Evolutionary conservation across 2,888 invertebrate species (phyloP).

Genomic region (Pseudanteris insignis): DNA sequence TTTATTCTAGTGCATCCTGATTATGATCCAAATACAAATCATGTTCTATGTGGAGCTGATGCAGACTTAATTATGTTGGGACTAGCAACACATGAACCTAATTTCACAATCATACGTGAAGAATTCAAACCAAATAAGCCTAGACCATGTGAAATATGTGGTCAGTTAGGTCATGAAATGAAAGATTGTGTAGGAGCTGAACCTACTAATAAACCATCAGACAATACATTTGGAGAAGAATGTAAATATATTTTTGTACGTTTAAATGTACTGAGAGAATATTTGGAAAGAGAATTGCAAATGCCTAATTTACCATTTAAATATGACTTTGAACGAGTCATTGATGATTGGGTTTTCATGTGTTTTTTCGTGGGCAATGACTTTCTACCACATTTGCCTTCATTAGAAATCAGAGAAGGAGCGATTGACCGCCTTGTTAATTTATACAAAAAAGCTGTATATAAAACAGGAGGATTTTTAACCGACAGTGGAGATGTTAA

Average conservation of each 20-base stretch:
- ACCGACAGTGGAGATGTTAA: constrained; percentile 95
- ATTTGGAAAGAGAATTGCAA: constrained; percentile 85
- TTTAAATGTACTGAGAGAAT: constrained; percentile 92
- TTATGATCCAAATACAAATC: constrained; percentile 97
- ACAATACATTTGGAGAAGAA: constrained; percentile 75
- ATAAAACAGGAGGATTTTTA: constrained; percentile 93
- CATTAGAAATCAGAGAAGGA: constrained; percentile 95
- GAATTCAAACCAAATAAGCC: constrained; percentile 98
- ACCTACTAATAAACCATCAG: constrained; percentile 70
- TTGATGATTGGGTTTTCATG: constrained; percentile 99
- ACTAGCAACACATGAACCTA: constrained; percentile 97
- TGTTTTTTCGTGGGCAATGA: constrained; percentile 99
- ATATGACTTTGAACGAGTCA: constrained; percentile 92
- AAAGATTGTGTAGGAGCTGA: constrained; percentile 87
- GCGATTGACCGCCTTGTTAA: constrained; percentile 94
- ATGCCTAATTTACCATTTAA: constrained; percentile 94
- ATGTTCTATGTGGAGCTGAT: constrained; percentile 97
- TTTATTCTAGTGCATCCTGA: constrained; percentile 80
- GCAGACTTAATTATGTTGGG: constrained; percentile 99
- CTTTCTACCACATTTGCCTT: constrained; percentile 97
- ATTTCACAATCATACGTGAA: constrained; percentile 98
- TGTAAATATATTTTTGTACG: constrained; percentile 92
- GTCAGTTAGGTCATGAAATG: constrained; percentile 90
- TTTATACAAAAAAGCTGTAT: constrained; percentile 93
- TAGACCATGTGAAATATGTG: constrained; percentile 94